Evolutionary conservation across 2,113 vertebrate genomes (phyloP).

Genomic region (Heterotis niloticus): DNA sequence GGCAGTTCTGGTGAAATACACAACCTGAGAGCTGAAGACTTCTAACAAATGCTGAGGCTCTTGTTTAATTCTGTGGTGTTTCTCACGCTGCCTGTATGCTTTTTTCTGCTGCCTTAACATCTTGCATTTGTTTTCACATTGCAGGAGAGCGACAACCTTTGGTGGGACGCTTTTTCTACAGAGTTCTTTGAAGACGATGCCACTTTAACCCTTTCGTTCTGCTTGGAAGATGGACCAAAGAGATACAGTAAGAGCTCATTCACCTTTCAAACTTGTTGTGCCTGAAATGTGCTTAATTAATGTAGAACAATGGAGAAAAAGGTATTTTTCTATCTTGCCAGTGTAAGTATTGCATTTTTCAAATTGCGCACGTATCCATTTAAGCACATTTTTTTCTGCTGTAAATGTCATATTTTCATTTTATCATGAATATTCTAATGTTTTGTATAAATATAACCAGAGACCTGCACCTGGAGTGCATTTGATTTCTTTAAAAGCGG

Average conservation of each 20-base stretch:
- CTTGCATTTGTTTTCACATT: conserved; percentile 22
- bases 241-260: conserved; percentile 91
- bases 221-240: conserved; percentile 99
- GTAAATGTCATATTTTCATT: background rate
- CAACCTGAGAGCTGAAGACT: background rate
- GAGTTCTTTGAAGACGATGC: conserved; percentile 99
- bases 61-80: background rate
- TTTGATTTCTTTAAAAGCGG: conserved; percentile 6
- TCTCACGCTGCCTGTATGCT: background rate
- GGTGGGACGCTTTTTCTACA: conserved; percentile 97
- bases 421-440: background rate
- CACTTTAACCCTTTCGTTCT: conserved; percentile 97
- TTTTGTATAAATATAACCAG: background rate
- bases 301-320: background rate
- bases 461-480: background rate
- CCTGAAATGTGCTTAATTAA: background rate
- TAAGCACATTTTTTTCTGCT: background rate
- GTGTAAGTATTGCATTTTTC: background rate
- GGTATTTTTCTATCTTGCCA: background rate
- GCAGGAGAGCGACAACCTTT: conserved; percentile 97
- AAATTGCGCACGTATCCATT: background rate
- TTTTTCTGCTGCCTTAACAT: background rate
- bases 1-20: background rate
- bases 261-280: background rate
- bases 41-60: background rate